Evolutionary conservation across 2,888 invertebrate species (phyloP).

Genomic region (Neocrepidodera transversa): DNA sequence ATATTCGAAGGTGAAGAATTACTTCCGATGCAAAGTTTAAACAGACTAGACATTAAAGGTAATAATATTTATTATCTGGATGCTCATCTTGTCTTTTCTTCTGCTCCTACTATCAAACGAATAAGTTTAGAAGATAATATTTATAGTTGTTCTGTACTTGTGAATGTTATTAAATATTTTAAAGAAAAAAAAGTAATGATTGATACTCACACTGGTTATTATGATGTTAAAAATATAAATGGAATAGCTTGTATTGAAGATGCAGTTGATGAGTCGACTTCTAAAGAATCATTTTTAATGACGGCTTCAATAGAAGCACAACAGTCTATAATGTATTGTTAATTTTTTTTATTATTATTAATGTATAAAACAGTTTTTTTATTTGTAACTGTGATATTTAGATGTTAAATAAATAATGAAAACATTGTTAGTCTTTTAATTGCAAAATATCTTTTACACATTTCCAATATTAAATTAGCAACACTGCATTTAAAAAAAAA

Average conservation of each 20-base stretch:
- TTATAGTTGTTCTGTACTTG: slow-evolving; percentile 50
- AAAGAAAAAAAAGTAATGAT: slow-evolving; percentile 47
- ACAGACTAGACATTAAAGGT: slow-evolving; percentile 52
- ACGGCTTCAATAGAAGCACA: slow-evolving; percentile 43
- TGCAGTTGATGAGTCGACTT: slow-evolving; percentile 38
- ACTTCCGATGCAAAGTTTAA: slow-evolving; percentile 47
- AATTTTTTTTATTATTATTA: too few species aligned
- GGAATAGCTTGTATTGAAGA: slow-evolving; percentile 54
- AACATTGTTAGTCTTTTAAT: too few species aligned
- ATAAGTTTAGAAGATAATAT: slow-evolving; percentile 54
- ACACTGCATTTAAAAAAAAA: too few species aligned
- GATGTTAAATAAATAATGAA: too few species aligned
- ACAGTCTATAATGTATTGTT: slow-evolving; percentile 1
- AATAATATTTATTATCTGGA: slow-evolving; percentile 54
- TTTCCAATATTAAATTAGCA: too few species aligned
- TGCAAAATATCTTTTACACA: too few species aligned
- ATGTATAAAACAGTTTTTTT: too few species aligned
- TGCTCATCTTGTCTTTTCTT: slow-evolving; percentile 45
- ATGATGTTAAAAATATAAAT: slow-evolving; percentile 53
- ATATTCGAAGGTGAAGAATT: slow-evolving; percentile 50
- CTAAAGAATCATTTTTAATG: slow-evolving; percentile 47
- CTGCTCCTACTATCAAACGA: slow-evolving; percentile 49
- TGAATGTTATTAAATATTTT: slow-evolving; percentile 50
- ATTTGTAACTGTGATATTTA: too few species aligned
- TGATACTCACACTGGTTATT: slow-evolving; percentile 45